phyloP scores from a whole-genome alignment of 1,140 invertebrate genomes.

The Nasonia vitripennis region DNA sequence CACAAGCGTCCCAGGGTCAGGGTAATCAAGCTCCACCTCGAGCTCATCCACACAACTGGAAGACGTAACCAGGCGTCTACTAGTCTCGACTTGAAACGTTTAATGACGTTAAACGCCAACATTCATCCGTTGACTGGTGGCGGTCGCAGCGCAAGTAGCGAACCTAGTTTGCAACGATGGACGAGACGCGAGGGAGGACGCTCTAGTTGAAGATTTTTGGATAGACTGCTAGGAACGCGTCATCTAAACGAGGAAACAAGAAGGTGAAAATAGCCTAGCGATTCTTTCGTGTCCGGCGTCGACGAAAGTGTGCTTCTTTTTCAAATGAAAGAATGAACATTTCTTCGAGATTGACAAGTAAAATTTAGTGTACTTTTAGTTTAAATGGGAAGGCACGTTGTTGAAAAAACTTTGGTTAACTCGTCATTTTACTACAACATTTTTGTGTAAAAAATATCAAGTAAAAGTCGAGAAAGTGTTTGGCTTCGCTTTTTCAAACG shows the following conservation, averaged over 20 bases:
- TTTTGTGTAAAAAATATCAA: constrained; percentile 44
- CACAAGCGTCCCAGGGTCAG: constrained; percentile 72
- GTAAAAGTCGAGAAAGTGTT: constrained; percentile 43
- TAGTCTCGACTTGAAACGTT: constrained; percentile 11
- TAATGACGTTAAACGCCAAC: background rate
- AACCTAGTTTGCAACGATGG: background rate
- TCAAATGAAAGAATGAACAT: background rate
- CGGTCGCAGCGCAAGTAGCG: constrained; percentile 20
- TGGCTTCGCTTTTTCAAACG: constrained; percentile 32
- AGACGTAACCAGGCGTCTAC: constrained; percentile 71
- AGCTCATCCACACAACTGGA: constrained; percentile 74
- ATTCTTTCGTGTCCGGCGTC: constrained; percentile 37
- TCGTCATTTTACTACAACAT: constrained; percentile 42
- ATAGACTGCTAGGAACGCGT: constrained; percentile 2
- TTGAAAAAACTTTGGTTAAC: constrained; percentile 42
- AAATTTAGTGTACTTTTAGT: constrained; percentile 50
- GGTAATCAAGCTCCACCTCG: constrained; percentile 70
- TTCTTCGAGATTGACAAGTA: constrained; percentile 36
- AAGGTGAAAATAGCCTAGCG: background rate
- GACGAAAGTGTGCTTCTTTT: constrained; percentile 48
- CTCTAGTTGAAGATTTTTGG: background rate
- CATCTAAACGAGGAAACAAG: background rate
- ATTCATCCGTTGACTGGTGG: constrained; percentile 33
- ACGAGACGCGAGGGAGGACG: background rate
- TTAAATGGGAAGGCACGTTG: constrained; percentile 36